Evolutionary conservation across 2,888 invertebrate species (phyloP), one percentile per base, ranked within the genome.

Genomic region (Lasiommata megera): DNA sequence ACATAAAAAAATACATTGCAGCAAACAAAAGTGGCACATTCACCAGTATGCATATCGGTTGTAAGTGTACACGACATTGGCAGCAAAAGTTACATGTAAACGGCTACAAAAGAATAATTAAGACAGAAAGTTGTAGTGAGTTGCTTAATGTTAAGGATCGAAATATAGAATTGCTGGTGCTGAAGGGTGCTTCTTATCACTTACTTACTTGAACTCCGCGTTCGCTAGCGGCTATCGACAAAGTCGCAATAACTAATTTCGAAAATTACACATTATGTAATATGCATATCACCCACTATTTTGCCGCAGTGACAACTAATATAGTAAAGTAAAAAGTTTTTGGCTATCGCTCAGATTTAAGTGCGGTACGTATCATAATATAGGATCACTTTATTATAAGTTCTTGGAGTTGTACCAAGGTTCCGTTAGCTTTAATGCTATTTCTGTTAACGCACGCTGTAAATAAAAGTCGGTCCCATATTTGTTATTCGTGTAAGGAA

Each of bases 341-440:
- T 48, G 18, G 48, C 47, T 9, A 34, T 47, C 2, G 47, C 48
- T 48, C 36, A 48, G 48, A 48, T 23, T 37, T 34, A 17, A 47
- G 34, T 34, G 34, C 34, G 18, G 5, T 36, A 37, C 17, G 18
- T 48, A 37, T 36, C 17, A 37, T 47, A 29, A 46, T 43, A 17
- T 47, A 37, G 37, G 12, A 48, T 48, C n/a, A 36, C 37, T 48
- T 48, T 48, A 48, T 48, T 48, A 48, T 48, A n/a, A 18, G 48
- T 37, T 37, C 36, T 48, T 48, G 48, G 36, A 48, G 8, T 37
- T 9, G 23, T 48, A 36, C 48, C 48, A 48, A 36, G 14, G 37
- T 14, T 36, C n/a, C 48, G 3, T 14, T 31, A 47, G 36, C 36
- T 37, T n/a, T 23, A 14, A 31, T 46, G 16, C 46, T 31, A 46